A percentile compares a stretch with the other conserved stretches of the same genome.
phyloP scores from a whole-genome alignment of 2,797 vertebrate species.

The Intellagama lesueurii region DNA sequence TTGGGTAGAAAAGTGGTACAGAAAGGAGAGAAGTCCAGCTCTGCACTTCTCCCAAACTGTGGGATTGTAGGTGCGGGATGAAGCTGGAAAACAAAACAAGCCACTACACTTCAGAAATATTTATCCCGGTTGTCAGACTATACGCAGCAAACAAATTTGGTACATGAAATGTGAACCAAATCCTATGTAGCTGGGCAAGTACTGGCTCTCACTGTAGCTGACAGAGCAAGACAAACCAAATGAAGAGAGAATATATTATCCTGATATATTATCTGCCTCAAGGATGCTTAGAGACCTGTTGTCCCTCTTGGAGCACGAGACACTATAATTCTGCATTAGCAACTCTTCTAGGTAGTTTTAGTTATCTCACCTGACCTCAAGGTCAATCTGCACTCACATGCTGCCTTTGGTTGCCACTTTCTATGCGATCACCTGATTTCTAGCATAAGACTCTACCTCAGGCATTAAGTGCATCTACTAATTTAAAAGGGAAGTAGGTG shows the following conservation, averaged over 20 bases:
- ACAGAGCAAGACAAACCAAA: not conserved
- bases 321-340: not conserved
- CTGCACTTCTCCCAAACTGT: not conserved
- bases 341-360: not conserved
- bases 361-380: not conserved
- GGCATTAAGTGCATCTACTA: not conserved
- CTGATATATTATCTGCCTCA: not conserved
- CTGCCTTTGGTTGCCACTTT: not conserved
- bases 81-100: not conserved
- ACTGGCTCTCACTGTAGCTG: not conserved
- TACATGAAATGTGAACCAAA: not conserved
- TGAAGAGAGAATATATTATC: not conserved
- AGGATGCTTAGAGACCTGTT: not conserved
- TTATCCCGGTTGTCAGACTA: not conserved
- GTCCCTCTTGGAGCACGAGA: not conserved
- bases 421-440: not conserved
- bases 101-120: not conserved
- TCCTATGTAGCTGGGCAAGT: not conserved
- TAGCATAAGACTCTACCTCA: not conserved
- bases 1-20: not conserved
- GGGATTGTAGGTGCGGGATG: not conserved
- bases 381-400: not conserved
- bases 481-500: not conserved
- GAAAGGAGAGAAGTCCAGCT: not conserved
- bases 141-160: not conserved